phyloP scores from a whole-genome alignment of 2,888 invertebrate genomes.

The Cremastinae sp. region DNA sequence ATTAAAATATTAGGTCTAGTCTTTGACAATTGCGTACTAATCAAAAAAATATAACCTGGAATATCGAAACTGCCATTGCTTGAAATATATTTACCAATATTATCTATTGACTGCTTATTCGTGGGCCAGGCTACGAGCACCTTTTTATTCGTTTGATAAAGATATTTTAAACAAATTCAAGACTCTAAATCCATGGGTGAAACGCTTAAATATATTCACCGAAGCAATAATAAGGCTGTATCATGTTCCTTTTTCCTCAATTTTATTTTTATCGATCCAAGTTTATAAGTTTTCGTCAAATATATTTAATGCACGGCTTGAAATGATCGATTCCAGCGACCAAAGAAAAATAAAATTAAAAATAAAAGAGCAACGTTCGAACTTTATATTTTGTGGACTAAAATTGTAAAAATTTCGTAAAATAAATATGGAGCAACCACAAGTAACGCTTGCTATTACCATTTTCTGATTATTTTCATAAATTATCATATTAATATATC shows the following conservation, averaged over 20 bases:
- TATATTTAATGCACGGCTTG: conserved; percentile 16
- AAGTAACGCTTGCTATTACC: conserved; percentile 14
- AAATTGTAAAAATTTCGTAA: conserved; percentile 51
- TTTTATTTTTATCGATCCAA: conserved; percentile 42
- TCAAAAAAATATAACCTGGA: conserved; percentile 19
- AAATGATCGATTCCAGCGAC: conserved; percentile 47
- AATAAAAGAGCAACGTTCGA: conserved; percentile 32
- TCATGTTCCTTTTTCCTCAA: conserved; percentile 17
- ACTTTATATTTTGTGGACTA: conserved; percentile 47
- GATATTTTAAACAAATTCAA: too few species aligned
- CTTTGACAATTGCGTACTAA: conserved; percentile 7
- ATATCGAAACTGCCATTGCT: conserved; percentile 54
- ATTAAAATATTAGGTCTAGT: conserved; percentile 12
- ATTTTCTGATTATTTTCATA: neutral
- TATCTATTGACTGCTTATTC: neutral
- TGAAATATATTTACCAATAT: conserved; percentile 8
- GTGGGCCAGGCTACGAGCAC: too few species aligned
- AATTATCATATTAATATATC: neutral
- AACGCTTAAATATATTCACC: too few species aligned
- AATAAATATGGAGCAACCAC: conserved; percentile 54
- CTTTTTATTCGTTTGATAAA: too few species aligned
- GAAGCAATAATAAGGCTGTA: conserved; percentile 5
- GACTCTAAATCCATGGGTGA: too few species aligned
- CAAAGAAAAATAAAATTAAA: conserved; percentile 23
- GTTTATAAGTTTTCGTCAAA: conserved; percentile 22